phyloP scores from a whole-genome alignment of 2,797 vertebrate species.

The Ctenopoma multispine region DNA sequence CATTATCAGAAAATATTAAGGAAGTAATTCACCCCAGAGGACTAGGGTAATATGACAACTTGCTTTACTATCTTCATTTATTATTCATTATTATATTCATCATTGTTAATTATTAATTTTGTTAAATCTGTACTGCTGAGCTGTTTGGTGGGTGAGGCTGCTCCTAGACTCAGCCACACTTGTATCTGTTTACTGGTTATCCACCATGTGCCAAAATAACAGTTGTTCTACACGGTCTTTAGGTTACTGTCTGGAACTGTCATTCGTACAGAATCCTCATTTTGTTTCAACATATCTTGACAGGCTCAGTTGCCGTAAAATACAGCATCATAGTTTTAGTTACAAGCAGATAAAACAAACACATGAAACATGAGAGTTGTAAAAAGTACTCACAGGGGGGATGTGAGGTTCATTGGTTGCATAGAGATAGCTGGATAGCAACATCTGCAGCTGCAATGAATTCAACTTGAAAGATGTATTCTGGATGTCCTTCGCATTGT shows the following conservation, averaged over 20 bases:
- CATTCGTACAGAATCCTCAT: not conserved
- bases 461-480: conserved; percentile 95
- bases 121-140: conserved; percentile 33
- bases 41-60: conserved; percentile 42
- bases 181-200: not conserved
- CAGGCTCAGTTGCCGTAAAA: not conserved
- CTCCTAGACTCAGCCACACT: not conserved
- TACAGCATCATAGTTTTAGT: not conserved
- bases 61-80: conserved; percentile 40
- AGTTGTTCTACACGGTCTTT: too few species aligned
- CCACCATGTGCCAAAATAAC: not conserved
- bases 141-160: conserved; percentile 11
- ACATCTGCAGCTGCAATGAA: conserved; percentile 89
- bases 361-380: not conserved
- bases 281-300: not conserved
- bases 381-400: conserved; percentile 85
- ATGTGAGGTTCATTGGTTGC: conserved; percentile 90
- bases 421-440: conserved; percentile 90
- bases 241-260: not conserved
- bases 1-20: conserved; percentile 26
- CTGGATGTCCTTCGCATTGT: conserved; percentile 88
- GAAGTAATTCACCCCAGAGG: conserved; percentile 30
- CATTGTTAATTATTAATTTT: conserved; percentile 57
- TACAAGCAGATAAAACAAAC: not conserved
- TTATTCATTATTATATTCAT: conserved; percentile 61